Base-by-base conservation (phyloP, 2,888 invertebrate species). In the Catonia carolina region DNA sequence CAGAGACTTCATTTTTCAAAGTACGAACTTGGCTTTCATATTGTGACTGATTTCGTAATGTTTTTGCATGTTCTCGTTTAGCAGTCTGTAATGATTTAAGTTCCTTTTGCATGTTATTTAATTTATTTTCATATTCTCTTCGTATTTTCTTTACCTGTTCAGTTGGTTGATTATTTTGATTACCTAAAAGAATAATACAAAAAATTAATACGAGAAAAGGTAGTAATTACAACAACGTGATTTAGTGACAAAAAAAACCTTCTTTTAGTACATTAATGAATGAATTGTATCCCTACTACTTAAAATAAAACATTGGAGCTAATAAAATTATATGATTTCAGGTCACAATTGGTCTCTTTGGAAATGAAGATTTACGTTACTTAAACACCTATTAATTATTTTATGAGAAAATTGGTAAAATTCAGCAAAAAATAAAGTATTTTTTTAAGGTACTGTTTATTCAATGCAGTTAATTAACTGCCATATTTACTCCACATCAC, bases 101-200 rank as follows among this genome's bases (percentile, higher is more conserved):
- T 70, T 96, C 94, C 56, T 84, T 83, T 67, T 92, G 86, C 87
- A 97, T 87, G 20, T 82, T 81, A 12, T 78, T 75, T 52, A 97
- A 75, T 67, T 90, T 91, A 36, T 84, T 81, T 69, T 96, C 94
- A 73, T 93, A 98, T 66, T 96, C 92, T 23, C 90, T 88, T 63
- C 86, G 86, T 51, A 94, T 79, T 69, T 89, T 85, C 68, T 86
- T 86, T 6, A 87, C 62, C 64, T 74, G 73, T 39, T 73, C 73
- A 7, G 71, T 67, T 15, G 70, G 69, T 14, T 68, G 67, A 56
- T 69, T 69, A 42, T 62, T 65, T 55, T 67, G 67, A 8, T 49
- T 53, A 54, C 53, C 58, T 58, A 18, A 6, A 6, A 12, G 22
- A 14, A 33, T 23, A 17, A 51, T 1, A 49, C 35, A n/a, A 39